Evolutionary conservation across 2,113 vertebrate genomes (phyloP).

Genomic region (Pyxicephalus adspersus): DNA sequence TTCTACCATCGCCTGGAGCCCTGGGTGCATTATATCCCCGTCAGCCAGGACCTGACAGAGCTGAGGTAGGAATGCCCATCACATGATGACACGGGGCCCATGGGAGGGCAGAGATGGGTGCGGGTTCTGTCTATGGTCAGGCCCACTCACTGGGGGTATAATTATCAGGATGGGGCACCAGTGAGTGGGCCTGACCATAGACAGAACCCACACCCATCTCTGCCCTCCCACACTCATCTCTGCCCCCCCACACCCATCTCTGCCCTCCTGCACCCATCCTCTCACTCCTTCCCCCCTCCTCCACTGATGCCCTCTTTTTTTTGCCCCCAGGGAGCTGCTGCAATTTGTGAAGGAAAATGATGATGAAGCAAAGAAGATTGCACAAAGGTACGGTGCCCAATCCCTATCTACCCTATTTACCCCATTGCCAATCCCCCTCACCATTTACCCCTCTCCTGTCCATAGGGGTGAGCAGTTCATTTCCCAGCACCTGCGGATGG

Average conservation of each 20-base stretch:
- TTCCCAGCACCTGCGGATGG: conserved; percentile 84
- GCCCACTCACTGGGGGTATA: too few relatives aligned
- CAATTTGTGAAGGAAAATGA: conserved; percentile 93
- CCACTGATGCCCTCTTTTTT: too few relatives aligned
- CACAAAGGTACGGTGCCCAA: conserved; percentile 78
- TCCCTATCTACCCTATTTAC: not conserved
- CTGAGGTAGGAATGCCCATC: too few relatives aligned
- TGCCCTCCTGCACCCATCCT: not conserved
- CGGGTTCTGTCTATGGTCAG: too few relatives aligned
- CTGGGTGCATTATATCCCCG: conserved; percentile 95
- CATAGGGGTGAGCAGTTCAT: conserved; percentile 89
- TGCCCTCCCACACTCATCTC: not conserved
- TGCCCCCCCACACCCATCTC: not conserved
- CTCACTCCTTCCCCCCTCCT: not conserved
- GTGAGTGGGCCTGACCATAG: too few relatives aligned
- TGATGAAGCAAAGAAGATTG: conserved; percentile 82
- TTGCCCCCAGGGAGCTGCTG: conserved; percentile 82
- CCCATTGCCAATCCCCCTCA: not conserved
- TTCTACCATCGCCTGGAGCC: conserved; percentile 92
- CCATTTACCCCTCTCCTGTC: not conserved
- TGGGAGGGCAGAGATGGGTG: not conserved
- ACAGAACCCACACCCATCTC: not conserved
- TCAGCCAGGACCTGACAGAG: conserved; percentile 88
- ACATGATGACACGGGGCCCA: too few relatives aligned
- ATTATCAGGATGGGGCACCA: too few relatives aligned